A percentile compares a stretch with the other conserved stretches of the same genome.
Evolutionary conservation across 1,140 invertebrate species (phyloP).

Genomic region (Acromyrmex echinatior): DNA sequence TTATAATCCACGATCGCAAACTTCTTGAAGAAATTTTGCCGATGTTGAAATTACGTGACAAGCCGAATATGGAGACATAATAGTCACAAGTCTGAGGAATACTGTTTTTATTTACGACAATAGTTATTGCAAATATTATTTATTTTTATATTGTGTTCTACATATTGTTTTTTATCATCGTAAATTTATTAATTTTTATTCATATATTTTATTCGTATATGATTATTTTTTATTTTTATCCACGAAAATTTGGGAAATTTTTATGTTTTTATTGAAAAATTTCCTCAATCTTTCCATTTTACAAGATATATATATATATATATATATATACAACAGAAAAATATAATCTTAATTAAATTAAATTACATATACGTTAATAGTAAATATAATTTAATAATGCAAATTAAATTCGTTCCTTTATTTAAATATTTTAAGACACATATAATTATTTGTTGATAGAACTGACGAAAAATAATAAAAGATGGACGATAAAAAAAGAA

Average conservation of each 20-base stretch:
- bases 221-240: not conserved
- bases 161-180: not conserved
- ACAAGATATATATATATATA: not conserved
- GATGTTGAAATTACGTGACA: not conserved
- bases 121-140: not conserved
- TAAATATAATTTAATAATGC: conserved; percentile 23
- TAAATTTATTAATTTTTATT: not conserved
- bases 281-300: not conserved
- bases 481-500: conserved; percentile 34
- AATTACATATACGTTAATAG: not conserved
- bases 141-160: not conserved
- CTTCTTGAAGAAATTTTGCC: conserved; percentile 11
- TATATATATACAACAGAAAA: not conserved
- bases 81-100: not conserved
- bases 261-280: not conserved
- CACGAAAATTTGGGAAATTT: not conserved
- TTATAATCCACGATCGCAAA: not conserved
- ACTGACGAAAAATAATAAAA: not conserved
- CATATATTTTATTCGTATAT: too few relatives aligned
- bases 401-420: not conserved
- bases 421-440: not conserved
- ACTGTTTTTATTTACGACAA: not conserved
- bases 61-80: not conserved
- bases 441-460: not conserved
- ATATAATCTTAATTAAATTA: not conserved